phyloP scores from a whole-genome alignment of 2,888 invertebrate genomes.

The Andrena bicolor region DNA sequence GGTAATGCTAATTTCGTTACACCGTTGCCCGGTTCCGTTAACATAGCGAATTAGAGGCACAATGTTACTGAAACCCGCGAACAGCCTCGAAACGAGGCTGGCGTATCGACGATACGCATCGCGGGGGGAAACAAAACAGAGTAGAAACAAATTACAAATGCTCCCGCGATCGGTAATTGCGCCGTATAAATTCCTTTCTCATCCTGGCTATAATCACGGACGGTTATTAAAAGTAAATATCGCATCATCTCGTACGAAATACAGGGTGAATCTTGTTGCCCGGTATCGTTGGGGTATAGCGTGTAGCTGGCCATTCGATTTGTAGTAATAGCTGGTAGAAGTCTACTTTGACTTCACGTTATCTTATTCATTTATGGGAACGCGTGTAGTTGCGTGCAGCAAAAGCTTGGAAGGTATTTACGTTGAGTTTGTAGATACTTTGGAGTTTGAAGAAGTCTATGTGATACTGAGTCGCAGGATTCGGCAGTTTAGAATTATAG shows the following conservation, averaged over 20 bases:
- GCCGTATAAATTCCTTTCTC: slow-evolving; percentile 24
- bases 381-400: too few species aligned
- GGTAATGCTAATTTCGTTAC: slow-evolving; percentile 20
- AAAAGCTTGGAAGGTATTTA: too few species aligned
- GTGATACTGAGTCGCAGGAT: too few species aligned
- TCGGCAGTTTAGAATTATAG: too few species aligned
- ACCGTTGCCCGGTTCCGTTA: slow-evolving; percentile 21
- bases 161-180: not conserved
- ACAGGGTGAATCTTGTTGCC: slow-evolving; percentile 10
- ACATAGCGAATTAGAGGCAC: slow-evolving; percentile 5
- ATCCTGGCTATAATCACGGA: slow-evolving; percentile 9
- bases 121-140: not conserved
- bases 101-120: not conserved
- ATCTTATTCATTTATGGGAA: not conserved
- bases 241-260: slow-evolving; percentile 9
- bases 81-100: not conserved
- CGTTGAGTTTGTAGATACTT: too few species aligned
- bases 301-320: slow-evolving; percentile 8
- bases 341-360: not conserved
- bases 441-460: too few species aligned
- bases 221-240: slow-evolving; percentile 38
- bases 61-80: not conserved
- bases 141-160: not conserved
- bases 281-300: slow-evolving; percentile 12
- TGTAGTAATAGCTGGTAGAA: slow-evolving; percentile 3